Evolutionary conservation across 1,140 invertebrate genomes (phyloP), one percentile per base, ranked within the genome.

Genomic region (Halyomorpha halys): DNA sequence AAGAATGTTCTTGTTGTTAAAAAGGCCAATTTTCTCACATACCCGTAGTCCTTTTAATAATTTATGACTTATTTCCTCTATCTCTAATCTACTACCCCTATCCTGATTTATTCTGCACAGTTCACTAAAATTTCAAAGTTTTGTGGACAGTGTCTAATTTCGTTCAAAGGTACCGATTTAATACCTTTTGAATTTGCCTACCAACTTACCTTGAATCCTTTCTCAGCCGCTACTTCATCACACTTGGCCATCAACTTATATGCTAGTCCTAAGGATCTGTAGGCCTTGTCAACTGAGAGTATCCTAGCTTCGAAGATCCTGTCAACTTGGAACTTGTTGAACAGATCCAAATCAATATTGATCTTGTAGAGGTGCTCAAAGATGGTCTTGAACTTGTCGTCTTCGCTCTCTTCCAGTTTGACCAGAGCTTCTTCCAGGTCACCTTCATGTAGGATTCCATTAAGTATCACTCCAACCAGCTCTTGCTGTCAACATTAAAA

Each of bases 281-380:
- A 86, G 51, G 76, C 73, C 23, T 81, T 77, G 64, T 86, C 83
- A 8, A 90, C 86, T 27, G 86, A 87, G 13, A 91, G 81, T 66
- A 91, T 89, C 54, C 87, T 78, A 67, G 86, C 83, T 72, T 91
- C 88, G 68, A 91, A 86, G n/a, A 89, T 80, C 63, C 82, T 79
- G 34, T 86, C 82, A 5, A 88, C 83, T 54, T 80, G 72, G 73
- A 83, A 87, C 59, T 79, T 82, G 3, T 69, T 69, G 70, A 85
- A 86, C 3, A 86, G 71, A 75, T 86, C 78, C 44, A 82, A 68
- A 62, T 79, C 78, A 44, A 81, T 74, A 67, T 84, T 86, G 21
- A 82, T 72, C n/a, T 76, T 77, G 69, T 84, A 81, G 8, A 87
- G 73, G 45, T 86, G 71, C 21, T 79, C 76, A 68, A 86, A 85